Evolutionary conservation across 2,888 invertebrate species (phyloP).

Genomic region (Caenorhabditis afra): DNA sequence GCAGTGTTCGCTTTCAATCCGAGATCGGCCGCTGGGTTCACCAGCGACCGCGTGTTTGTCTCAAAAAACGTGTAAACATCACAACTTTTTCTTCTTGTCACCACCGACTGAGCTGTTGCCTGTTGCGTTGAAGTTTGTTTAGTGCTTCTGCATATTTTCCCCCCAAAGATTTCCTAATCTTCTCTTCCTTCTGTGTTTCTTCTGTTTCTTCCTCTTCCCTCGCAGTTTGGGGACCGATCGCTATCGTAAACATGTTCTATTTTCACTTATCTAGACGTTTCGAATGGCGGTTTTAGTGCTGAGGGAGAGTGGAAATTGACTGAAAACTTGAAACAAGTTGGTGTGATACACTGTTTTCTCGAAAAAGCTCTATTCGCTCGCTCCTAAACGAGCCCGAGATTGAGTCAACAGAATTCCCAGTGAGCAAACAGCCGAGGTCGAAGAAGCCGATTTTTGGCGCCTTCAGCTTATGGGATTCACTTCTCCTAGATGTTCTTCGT

Average conservation of each 20-base stretch:
- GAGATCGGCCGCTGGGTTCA: not conserved
- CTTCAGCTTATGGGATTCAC: not conserved
- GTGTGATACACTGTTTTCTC: not conserved
- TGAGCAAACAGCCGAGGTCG: constrained; percentile 12
- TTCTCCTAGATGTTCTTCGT: not conserved
- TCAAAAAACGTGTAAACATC: constrained; percentile 6
- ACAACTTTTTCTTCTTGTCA: constrained; percentile 8
- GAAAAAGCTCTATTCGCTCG: not conserved
- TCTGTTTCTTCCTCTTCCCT: constrained; percentile 15
- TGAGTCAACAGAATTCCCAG: not conserved
- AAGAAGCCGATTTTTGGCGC: constrained; percentile 14
- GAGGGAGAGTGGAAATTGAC: constrained; percentile 10
- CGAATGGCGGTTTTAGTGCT: constrained; percentile 34
- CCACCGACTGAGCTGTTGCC: not conserved
- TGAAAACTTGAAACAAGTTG: constrained; percentile 8
- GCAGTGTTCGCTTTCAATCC: not conserved
- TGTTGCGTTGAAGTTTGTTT: constrained; percentile 2
- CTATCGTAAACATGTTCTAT: constrained; percentile 56
- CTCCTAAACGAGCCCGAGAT: not conserved
- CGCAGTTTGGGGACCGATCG: constrained; percentile 35
- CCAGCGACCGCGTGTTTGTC: not conserved
- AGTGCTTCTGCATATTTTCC: constrained; percentile 13
- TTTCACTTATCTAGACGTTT: constrained; percentile 44
- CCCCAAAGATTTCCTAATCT: constrained; percentile 12
- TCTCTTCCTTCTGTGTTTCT: constrained; percentile 24